A percentile compares a stretch with the other conserved stretches of the same genome.
Conservation (phyloP, 2,113 vertebrate genomes). For the Corythaixoides concolor region DNA sequence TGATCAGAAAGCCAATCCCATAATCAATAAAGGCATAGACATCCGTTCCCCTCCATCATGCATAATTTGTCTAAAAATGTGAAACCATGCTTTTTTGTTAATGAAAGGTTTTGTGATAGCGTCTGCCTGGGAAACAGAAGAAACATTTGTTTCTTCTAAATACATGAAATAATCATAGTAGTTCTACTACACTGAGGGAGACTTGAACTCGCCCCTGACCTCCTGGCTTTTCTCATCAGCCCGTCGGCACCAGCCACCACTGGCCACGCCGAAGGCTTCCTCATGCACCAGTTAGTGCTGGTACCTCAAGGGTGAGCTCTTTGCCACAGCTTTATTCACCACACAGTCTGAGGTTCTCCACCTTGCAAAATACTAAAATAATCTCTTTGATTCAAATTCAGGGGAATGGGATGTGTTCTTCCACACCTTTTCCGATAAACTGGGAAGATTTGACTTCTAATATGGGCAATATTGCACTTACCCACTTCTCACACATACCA, state of each 20-base stretch:
- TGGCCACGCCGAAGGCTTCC: background rate
- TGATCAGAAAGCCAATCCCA: background rate
- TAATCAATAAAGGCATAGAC: background rate
- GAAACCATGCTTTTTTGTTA: background rate
- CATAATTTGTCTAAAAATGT: background rate
- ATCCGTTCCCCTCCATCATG: background rate
- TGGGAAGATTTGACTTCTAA: background rate
- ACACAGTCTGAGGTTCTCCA: background rate
- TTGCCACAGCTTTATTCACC: background rate
- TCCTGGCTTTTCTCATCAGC: background rate
- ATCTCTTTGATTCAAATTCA: background rate
- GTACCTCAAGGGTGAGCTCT: background rate
- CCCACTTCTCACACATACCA: background rate
- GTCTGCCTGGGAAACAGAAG: background rate
- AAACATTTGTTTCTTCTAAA: background rate
- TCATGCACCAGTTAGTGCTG: accelerated
- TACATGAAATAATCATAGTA: background rate
- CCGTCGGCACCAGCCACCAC: background rate
- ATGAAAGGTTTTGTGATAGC: background rate
- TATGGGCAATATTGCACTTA: background rate
- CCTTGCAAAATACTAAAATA: background rate
- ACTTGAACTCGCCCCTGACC: background rate
- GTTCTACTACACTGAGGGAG: accelerated
- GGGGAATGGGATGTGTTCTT: background rate
- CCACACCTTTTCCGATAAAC: background rate